Evolutionary conservation across 1,140 invertebrate genomes (phyloP), one percentile per base, ranked within the genome.

Genomic region (Drosophila teissieri): DNA sequence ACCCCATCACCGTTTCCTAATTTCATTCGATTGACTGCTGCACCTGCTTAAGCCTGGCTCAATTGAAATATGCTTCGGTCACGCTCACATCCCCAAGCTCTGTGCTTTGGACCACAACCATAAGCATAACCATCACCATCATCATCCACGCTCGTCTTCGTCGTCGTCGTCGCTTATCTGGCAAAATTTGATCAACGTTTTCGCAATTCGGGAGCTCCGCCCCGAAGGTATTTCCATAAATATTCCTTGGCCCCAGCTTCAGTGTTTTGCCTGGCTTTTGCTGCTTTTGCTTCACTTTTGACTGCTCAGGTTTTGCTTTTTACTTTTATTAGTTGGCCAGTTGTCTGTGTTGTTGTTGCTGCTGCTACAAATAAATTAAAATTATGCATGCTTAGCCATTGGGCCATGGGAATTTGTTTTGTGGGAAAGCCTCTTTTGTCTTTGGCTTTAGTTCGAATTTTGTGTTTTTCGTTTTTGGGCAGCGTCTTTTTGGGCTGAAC

Each of bases 161-260:
- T 57, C 64, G 45, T 73, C 67, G 53, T 72, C 49, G 67, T 49
- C 68, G 84, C 84, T 89, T 89, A 89, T 89, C 84, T 80, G 60
- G 62, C 80, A 78, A 89, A 89, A 89, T 89, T 89, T 89, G 84
- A 89, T 89, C 84, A 89, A 89, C 84, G 84, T 89, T 89, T 89
- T 89, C 84, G 85, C 84, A 89, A 89, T 89, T 89, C 85, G 84
- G 84, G 84, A 90, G 84, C 84, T 90, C 84, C 84, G 85, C 84
- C 84, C 84, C 84, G 84, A 90, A 89, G 84, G 84, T 90, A 89
- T 89, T 89, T 89, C 84, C 84, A 89, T 89, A 89, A 89, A 89
- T 89, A 89, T 89, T 90, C 76, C 67, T 56, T 52, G 52, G 64
- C 65, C 49, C 27, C 67, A 10, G 62, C 54, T 22, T 46, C 48